A percentile compares a stretch with the other conserved stretches of the same genome.
These are phyloP conservation scores for Telmatherina bonti DNA, from an alignment of 2,797 vertebrate genomes.

Conservation along the genomic window DNA sequence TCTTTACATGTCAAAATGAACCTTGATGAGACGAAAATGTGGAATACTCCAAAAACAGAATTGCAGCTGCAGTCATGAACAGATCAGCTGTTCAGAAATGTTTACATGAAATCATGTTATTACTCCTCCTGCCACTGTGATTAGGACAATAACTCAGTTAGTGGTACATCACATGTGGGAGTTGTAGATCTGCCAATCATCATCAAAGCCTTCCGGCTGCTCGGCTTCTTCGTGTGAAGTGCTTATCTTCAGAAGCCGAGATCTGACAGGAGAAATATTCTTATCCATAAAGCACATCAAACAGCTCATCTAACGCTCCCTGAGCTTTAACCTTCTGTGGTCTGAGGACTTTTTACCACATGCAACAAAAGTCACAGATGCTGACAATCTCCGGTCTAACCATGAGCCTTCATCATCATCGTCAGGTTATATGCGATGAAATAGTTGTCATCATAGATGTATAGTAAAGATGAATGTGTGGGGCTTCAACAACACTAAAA, in stretches of 20 bases:
- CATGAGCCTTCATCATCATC: not conserved
- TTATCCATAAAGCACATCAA: constrained; percentile 16
- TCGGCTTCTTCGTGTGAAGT: not conserved
- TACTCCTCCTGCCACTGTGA: constrained; percentile 9
- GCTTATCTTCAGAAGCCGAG: constrained; percentile 25
- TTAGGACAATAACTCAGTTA: constrained; percentile 7
- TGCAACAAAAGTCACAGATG: not conserved
- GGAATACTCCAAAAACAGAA: no score
- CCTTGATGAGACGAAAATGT: no score
- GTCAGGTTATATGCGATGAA: not conserved
- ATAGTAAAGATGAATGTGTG: not conserved
- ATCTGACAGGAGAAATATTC: constrained; percentile 25
- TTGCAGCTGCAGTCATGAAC: not conserved
- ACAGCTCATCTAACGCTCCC: constrained; percentile 3
- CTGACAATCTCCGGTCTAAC: no score
- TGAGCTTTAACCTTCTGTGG: constrained; percentile 11
- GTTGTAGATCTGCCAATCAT: constrained; percentile 35
- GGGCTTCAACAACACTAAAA: no score
- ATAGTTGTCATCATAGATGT: not conserved
- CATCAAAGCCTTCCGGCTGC: constrained; percentile 25
- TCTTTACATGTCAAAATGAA: no score
- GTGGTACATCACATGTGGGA: constrained; percentile 7
- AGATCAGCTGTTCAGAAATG: constrained; percentile 8
- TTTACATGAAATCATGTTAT: constrained; percentile 10
- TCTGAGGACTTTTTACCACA: not conserved